Conservation (phyloP, 2,888 invertebrate genomes). For the Euphydryas editha region DNA sequence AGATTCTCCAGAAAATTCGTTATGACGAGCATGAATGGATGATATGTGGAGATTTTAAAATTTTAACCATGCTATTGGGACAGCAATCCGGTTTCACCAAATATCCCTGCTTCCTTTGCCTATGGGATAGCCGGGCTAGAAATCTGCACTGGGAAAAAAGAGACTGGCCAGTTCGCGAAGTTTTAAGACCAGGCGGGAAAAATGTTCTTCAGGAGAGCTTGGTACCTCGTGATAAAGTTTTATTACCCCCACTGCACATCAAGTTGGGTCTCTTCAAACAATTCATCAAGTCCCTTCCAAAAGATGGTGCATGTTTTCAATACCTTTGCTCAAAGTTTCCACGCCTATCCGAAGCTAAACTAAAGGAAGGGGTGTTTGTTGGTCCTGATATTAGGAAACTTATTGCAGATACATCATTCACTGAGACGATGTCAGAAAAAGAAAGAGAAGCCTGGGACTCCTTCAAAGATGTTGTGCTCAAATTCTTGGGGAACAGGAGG, state of each 20-base stretch:
- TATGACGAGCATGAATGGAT: slow-evolving; percentile 1
- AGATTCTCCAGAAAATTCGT: slow-evolving; percentile 11
- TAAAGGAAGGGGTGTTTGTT: slow-evolving; percentile 11
- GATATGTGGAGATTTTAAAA: background rate
- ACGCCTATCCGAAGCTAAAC: slow-evolving; percentile 11
- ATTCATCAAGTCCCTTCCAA: background rate
- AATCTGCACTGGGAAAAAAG: background rate
- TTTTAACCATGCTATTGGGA: background rate
- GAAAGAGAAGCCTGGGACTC: slow-evolving; percentile 4
- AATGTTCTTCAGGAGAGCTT: background rate
- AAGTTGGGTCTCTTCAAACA: background rate
- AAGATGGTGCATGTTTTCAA: background rate
- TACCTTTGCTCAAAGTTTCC: background rate
- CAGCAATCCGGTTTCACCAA: background rate
- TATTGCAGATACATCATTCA: background rate
- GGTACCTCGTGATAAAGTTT: background rate
- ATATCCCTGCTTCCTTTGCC: background rate
- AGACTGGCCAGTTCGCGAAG: background rate
- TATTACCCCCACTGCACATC: background rate
- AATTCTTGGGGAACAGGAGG: slow-evolving; percentile 7
- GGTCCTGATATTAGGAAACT: slow-evolving; percentile 8
- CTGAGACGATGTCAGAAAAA: background rate
- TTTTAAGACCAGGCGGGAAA: background rate
- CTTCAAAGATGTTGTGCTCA: background rate
- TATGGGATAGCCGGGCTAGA: background rate